Percentiles rank a stretch among this genome's conserved stretches.
These are phyloP conservation scores for Synanthedon vespiformis DNA, from an alignment of 2,888 invertebrate species.

Conservation along the genomic window DNA sequence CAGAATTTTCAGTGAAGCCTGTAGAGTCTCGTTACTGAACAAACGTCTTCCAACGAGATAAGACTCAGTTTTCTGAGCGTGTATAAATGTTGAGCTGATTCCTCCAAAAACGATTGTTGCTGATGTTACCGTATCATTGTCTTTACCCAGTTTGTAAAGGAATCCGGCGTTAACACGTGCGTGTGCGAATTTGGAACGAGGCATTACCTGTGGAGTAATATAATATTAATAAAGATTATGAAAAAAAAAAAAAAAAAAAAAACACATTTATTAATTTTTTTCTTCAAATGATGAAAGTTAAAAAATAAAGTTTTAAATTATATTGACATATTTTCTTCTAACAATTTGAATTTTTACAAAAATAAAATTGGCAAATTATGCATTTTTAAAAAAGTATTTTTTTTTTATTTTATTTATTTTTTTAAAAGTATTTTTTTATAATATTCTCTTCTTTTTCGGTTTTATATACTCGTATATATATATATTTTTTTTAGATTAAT, in stretches of 20 bases:
- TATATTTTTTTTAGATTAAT: too few species aligned
- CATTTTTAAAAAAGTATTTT: too few species aligned
- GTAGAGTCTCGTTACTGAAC: conserved; percentile 34
- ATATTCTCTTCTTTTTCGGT: too few species aligned
- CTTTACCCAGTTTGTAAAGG: conserved; percentile 12
- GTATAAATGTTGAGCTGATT: conserved; percentile 66
- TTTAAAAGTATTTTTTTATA: too few species aligned
- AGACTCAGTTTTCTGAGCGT: conserved; percentile 71
- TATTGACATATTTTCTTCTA: too few species aligned
- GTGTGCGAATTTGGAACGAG: background rate
- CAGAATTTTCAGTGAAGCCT: background rate
- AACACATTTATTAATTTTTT: too few species aligned
- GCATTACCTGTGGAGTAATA: background rate
- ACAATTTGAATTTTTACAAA: too few species aligned
- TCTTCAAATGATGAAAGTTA: too few species aligned
- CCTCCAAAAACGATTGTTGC: conserved; percentile 76
- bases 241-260: conserved; percentile 21
- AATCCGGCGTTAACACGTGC: background rate
- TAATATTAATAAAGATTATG: conserved; percentile 22
- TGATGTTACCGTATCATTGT: conserved; percentile 35
- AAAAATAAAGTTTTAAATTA: too few species aligned
- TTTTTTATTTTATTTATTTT: too few species aligned
- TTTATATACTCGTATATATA: too few species aligned
- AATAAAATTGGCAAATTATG: too few species aligned
- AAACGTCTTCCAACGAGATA: conserved; percentile 49